Conservation (phyloP, 2,888 invertebrate species). For the Sialis lutaria region DNA sequence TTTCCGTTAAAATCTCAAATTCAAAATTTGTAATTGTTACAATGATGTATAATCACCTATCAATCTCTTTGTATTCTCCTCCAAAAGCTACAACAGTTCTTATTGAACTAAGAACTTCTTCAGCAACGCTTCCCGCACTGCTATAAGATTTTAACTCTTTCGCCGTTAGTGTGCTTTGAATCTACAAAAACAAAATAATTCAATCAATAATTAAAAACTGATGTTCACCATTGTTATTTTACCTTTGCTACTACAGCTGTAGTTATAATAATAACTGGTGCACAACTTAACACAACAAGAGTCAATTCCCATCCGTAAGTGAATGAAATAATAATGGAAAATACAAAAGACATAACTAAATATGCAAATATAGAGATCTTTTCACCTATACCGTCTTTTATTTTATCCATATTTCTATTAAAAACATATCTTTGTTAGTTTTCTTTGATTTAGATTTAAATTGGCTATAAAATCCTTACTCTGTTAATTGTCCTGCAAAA, state of each 20-base stretch:
- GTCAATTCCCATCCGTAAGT: constrained; percentile 73
- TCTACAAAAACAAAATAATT: constrained; percentile 17
- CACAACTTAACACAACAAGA: constrained; percentile 58
- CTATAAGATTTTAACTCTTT: constrained; percentile 57
- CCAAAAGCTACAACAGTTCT: constrained; percentile 65
- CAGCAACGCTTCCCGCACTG: constrained; percentile 56
- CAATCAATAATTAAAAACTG: not conserved
- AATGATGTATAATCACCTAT: constrained; percentile 26
- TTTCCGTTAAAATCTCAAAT: no score
- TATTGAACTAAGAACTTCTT: constrained; percentile 57
- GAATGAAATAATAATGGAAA: constrained; percentile 55
- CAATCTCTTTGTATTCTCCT: constrained; percentile 55
- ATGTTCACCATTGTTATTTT: constrained; percentile 13
- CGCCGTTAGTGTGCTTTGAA: constrained; percentile 47
- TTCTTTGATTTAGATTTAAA: not conserved
- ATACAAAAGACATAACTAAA: constrained; percentile 53
- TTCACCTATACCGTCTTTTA: constrained; percentile 71
- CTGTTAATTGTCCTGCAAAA: constrained; percentile 55
- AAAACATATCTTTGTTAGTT: no score
- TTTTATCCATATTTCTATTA: constrained; percentile 52
- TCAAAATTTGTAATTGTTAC: no score
- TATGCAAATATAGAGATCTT: constrained; percentile 61
- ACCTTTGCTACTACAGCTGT: constrained; percentile 64
- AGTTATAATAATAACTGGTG: constrained; percentile 57
- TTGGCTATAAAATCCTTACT: constrained; percentile 33